Evolutionary conservation across 2,888 invertebrate genomes (phyloP).

Genomic region (Enchytraeus crypticus): DNA sequence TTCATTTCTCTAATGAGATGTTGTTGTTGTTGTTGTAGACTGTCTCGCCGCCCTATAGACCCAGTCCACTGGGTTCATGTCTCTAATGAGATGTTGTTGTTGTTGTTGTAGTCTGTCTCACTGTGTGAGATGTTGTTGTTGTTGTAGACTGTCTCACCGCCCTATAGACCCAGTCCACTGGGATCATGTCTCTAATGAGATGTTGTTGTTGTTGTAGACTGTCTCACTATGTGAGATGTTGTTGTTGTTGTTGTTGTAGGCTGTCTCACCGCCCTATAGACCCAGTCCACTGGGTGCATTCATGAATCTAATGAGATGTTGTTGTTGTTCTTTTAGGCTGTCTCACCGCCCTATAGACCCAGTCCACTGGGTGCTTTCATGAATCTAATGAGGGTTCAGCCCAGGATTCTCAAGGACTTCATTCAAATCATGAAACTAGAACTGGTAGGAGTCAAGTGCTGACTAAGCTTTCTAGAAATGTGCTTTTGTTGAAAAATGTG

Average conservation of each 20-base stretch:
- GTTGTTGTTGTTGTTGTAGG: conserved; percentile 50
- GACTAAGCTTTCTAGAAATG: no score
- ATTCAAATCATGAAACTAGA: conserved; percentile 75
- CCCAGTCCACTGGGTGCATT: conserved; percentile 79
- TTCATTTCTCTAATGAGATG: no score
- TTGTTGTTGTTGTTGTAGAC: conserved; percentile 54
- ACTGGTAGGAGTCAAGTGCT: conserved; percentile 39
- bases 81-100: conserved; percentile 57
- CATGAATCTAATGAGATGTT: conserved; percentile 59
- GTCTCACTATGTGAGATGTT: no score
- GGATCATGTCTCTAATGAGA: no score
- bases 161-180: no score
- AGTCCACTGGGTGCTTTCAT: conserved; percentile 78
- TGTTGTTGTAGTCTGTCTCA: no score
- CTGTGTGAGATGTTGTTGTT: no score
- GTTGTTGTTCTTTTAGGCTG: conserved; percentile 56
- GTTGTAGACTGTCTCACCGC: no score
- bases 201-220: no score
- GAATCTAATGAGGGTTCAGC: conserved; percentile 72
- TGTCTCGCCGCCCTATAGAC: conserved; percentile 80
- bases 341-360: conserved; percentile 80
- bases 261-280: conserved; percentile 81
- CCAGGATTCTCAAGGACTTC: conserved; percentile 79
- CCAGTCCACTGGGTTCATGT: conserved; percentile 77
- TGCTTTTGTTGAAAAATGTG: no score